Base-by-base conservation (phyloP, 2,113 vertebrate genomes). In the Microcebus griseorufus region DNA sequence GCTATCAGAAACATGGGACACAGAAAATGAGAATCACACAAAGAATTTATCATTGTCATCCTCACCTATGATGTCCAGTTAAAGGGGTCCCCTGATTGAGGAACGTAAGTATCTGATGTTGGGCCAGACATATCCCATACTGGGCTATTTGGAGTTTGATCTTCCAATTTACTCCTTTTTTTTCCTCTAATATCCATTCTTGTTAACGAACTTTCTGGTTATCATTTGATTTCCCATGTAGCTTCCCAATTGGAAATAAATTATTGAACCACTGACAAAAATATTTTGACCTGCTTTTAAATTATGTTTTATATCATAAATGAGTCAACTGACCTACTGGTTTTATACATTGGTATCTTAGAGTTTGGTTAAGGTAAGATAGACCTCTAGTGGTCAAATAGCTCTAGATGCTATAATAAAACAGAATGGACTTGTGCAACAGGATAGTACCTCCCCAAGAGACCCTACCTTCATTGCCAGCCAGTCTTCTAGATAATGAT, bases 271-370 rank as follows among this genome's bases (percentile, higher is more conserved):
- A 89, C 20, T 73, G 42, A 79, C 14, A 90, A 88, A 45, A 96
- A 62, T 79, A 93, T 80, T 79, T 83, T 88, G 45, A 81, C 23
- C 25, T 81, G 29, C 2, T 86, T 95, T 42, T 69, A 94, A 75
- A 7, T 76, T 93, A 51, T 64, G 82, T 88, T 83, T 85, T 72
- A 83, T 65, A 78, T 85, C 87, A 37, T 72, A 65, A 97, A 60
- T 83, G 9, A 39, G 39, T 90, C 45, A 79, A 3, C 20, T 79
- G 23, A 73, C 37, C 48, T 83, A 78, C 39, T 4, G 1, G 27
- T 96, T 82, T 72, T 88, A 82, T 55, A 81, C 9, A 76, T 76
- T n/a, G 82, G 69, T 45, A 27, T 83, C 45, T 86, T 73, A 76
- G 70, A 53, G 2, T 91, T 90, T 82, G 45, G 8, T 81, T 84